A percentile compares a stretch with the other conserved stretches of the same genome.
Evolutionary conservation across 2,888 invertebrate species (phyloP).

Genomic region (Phaedon cochleariae): DNA sequence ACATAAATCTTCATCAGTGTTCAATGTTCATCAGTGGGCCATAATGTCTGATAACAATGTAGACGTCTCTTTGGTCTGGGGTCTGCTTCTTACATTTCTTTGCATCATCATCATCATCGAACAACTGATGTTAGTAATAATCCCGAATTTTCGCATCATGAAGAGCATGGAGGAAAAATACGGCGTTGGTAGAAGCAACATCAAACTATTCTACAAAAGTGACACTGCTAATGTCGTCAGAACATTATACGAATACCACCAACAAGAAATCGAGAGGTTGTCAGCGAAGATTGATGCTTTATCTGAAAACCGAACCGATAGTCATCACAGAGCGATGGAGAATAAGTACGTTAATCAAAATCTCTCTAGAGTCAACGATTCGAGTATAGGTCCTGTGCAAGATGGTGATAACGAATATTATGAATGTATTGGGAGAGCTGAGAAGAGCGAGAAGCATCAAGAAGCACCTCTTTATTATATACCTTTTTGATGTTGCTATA

Average conservation of each 20-base stretch:
- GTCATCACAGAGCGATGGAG: neutral
- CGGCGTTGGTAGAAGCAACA: neutral
- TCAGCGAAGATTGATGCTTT: neutral
- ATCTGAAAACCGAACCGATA: neutral
- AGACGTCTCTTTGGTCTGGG: too few relatives aligned
- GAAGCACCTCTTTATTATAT: neutral
- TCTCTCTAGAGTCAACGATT: neutral
- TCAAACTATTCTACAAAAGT: neutral
- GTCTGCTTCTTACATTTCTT: too few relatives aligned
- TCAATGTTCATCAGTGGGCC: too few relatives aligned
- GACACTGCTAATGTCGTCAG: neutral
- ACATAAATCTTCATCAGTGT: too few relatives aligned
- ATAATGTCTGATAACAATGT: too few relatives aligned
- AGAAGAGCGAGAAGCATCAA: neutral
- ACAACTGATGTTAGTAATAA: too few relatives aligned
- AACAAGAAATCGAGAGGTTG: neutral
- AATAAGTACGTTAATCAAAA: neutral
- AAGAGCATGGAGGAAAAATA: neutral
- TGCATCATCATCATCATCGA: too few relatives aligned
- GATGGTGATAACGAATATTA: neutral
- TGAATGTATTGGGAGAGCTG: neutral
- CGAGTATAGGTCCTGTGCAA: neutral
- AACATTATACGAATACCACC: neutral
- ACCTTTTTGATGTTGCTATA: neutral
- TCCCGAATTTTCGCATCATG: neutral